Conservation (phyloP, 2,797 vertebrate species). For the Betta splendens region DNA sequence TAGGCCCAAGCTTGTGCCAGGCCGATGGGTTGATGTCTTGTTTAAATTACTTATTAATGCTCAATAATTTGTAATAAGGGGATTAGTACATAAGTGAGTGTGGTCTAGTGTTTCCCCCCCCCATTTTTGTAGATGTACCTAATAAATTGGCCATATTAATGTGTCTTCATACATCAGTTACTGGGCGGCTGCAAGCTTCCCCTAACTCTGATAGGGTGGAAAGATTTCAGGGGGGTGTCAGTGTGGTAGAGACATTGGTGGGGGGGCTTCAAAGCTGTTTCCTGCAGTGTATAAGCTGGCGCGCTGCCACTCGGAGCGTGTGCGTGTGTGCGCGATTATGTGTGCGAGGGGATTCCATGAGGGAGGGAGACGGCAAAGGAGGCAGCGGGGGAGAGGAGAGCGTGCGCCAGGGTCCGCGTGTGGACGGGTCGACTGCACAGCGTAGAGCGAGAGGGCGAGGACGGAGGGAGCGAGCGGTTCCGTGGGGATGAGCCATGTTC, state of each 20-base stretch:
- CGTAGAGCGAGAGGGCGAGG: constrained; percentile 30
- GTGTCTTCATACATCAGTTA: not conserved
- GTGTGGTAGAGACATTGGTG: constrained; percentile 34
- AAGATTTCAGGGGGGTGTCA: constrained; percentile 17
- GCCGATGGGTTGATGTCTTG: not conserved
- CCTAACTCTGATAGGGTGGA: constrained; percentile 30
- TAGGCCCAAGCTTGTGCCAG: constrained; percentile 20
- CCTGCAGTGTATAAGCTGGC: constrained; percentile 81
- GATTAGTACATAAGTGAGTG: no score
- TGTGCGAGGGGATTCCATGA: constrained; percentile 42
- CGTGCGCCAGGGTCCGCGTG: constrained; percentile 52
- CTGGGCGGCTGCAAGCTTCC: constrained; percentile 42
- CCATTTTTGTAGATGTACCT: no score
- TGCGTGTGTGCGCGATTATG: constrained; percentile 17
- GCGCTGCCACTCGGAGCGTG: constrained; percentile 64
- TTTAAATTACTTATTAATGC: not conserved
- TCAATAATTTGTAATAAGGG: no score
- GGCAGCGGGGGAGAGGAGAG: constrained; percentile 44
- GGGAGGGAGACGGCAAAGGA: constrained; percentile 58
- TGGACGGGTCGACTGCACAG: constrained; percentile 47
- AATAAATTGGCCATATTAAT: not conserved
- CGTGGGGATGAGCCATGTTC: constrained; percentile 83
- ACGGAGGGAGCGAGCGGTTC: constrained; percentile 47
- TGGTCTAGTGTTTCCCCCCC: no score
- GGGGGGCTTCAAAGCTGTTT: constrained; percentile 79